A percentile compares a stretch with the other conserved stretches of the same genome.
phyloP scores from a whole-genome alignment of 2,113 vertebrate species.

The Centrocercus urophasianus region DNA sequence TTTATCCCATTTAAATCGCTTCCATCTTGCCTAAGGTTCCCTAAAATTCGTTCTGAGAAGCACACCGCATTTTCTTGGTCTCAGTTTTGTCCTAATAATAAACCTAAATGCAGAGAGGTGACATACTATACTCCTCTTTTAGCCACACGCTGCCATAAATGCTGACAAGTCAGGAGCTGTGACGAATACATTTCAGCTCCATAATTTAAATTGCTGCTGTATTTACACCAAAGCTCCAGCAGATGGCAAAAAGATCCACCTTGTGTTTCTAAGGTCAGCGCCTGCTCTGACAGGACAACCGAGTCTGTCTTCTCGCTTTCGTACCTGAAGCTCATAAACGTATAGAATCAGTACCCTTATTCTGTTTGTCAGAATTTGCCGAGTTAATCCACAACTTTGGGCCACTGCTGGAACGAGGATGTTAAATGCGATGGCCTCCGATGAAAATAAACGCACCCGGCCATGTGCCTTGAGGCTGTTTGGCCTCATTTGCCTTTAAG shows the following conservation, averaged over 20 bases:
- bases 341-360: rapidly evolving
- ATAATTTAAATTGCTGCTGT: not conserved
- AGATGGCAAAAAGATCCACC: constrained; percentile 44
- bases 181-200: not conserved
- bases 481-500: not conserved
- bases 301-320: no score
- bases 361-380: not conserved
- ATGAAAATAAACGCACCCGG: not conserved
- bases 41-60: constrained; percentile 36
- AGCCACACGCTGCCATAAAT: constrained; percentile 63
- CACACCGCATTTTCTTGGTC: constrained; percentile 28
- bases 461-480: rapidly evolving
- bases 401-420: rapidly evolving
- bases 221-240: not conserved
- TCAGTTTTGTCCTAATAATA: constrained; percentile 79
- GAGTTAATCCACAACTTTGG: rapidly evolving
- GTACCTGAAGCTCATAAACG: not conserved
- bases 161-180: constrained; percentile 39
- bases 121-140: constrained; percentile 69
- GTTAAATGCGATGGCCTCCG: rapidly evolving
- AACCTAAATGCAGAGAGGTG: constrained; percentile 59
- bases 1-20: constrained; percentile 41
- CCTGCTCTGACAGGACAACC: not conserved
- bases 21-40: constrained; percentile 54
- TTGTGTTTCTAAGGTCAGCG: not conserved